Percentiles rank a stretch among this genome's conserved stretches.
Conservation (phyloP, 2,113 vertebrate genomes). For the Neopipo cinnamomea region DNA sequence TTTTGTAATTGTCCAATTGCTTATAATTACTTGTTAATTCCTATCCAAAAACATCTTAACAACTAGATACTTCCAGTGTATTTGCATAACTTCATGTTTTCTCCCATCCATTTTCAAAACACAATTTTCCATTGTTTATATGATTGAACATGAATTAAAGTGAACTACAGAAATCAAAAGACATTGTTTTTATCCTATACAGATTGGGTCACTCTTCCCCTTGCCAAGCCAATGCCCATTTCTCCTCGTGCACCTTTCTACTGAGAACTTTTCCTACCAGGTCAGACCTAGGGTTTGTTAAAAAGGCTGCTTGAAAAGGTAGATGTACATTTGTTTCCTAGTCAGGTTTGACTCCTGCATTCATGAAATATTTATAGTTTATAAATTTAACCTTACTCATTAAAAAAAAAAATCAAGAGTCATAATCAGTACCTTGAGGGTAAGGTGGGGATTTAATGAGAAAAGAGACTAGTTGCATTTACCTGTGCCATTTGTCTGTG, state of each 20-base stretch:
- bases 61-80: rapidly evolving
- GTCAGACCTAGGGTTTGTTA: not conserved
- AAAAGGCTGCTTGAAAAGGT: not conserved
- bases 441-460: not conserved
- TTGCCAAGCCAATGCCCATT: not conserved
- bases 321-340: not conserved
- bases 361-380: not conserved
- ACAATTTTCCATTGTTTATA: not conserved
- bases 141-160: not conserved
- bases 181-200: not conserved
- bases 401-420: not conserved
- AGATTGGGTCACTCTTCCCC: not conserved
- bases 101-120: not conserved
- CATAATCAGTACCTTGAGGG: not conserved
- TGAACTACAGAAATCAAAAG: not conserved
- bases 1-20: not conserved
- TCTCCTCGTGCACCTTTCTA: not conserved
- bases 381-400: not conserved
- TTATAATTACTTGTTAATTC: not conserved
- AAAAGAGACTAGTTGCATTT: not conserved
- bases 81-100: not conserved
- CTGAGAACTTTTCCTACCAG: not conserved
- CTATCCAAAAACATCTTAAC: not conserved
- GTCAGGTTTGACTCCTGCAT: not conserved
- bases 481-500: not conserved